Evolutionary conservation across 2,797 vertebrate genomes (phyloP).

Genomic region (Pteronotus mesoamericanus): DNA sequence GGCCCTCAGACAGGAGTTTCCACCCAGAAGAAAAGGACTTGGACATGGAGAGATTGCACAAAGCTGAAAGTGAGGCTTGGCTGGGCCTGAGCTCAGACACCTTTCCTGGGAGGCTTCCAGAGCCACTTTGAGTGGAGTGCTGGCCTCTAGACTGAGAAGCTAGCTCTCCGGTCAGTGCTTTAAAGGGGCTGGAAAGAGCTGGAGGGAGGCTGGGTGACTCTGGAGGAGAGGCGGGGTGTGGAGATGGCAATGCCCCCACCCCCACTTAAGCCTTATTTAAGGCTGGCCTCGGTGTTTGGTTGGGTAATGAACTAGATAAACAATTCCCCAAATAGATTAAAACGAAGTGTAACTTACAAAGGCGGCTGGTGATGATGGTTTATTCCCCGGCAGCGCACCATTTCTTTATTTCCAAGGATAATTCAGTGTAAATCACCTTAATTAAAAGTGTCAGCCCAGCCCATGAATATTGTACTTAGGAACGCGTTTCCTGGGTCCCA

Average conservation of each 20-base stretch:
- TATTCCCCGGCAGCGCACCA: slow-evolving; percentile 85
- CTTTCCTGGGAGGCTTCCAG: neutral
- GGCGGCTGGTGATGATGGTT: slow-evolving; percentile 86
- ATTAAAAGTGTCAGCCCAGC: slow-evolving; percentile 88
- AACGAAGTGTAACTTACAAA: slow-evolving; percentile 88
- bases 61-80: neutral
- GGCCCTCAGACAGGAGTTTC: neutral
- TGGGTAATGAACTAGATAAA: slow-evolving; percentile 86
- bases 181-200: slow-evolving; percentile 11
- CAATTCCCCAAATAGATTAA: slow-evolving; percentile 90
- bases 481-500: slow-evolving; percentile 87
- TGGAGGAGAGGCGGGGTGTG: neutral
- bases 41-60: neutral
- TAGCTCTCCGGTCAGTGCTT: neutral
- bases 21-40: neutral
- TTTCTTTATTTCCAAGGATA: slow-evolving; percentile 88
- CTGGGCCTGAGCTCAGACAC: neutral
- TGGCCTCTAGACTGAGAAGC: neutral
- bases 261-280: slow-evolving; percentile 66
- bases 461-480: slow-evolving; percentile 85
- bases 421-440: slow-evolving; percentile 90
- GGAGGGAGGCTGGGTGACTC: neutral
- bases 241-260: slow-evolving; percentile 59
- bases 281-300: slow-evolving; percentile 79
- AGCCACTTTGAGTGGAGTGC: neutral